phyloP scores from a whole-genome alignment of 2,113 vertebrate genomes.

The Gavia stellata region DNA sequence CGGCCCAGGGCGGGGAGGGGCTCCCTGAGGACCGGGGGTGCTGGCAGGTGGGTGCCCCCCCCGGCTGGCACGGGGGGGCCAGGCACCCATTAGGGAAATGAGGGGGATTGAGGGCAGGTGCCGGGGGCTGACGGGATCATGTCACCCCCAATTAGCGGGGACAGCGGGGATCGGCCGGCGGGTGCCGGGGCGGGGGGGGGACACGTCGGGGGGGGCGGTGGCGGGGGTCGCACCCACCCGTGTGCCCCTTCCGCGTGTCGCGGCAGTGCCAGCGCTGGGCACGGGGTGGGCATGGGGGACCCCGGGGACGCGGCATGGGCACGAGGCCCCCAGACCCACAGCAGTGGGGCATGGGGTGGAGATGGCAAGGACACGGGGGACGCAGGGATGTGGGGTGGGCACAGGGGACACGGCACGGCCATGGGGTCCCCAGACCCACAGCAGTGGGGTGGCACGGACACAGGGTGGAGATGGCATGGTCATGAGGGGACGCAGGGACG shows the following conservation, averaged over 20 bases:
- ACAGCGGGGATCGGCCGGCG: neutral
- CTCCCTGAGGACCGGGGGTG: too few relatives aligned
- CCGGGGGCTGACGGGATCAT: neutral
- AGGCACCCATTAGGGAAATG: neutral
- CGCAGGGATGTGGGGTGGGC: too few relatives aligned
- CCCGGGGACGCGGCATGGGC: neutral
- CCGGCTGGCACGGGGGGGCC: too few relatives aligned
- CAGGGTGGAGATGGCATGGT: neutral
- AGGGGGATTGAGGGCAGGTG: neutral
- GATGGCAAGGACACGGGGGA: too few relatives aligned
- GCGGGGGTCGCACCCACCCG: too few relatives aligned
- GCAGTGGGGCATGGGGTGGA: neutral
- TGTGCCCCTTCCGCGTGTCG: too few relatives aligned
- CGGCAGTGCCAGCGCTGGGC: too few relatives aligned
- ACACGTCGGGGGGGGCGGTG: too few relatives aligned
- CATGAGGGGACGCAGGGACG: neutral
- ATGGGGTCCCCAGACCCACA: neutral
- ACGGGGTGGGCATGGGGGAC: neutral
- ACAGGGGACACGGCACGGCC: too few relatives aligned
- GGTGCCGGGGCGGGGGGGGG: too few relatives aligned
- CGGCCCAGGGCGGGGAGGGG: too few relatives aligned
- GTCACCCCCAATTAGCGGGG: slow-evolving; percentile 19
- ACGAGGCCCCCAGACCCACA: neutral
- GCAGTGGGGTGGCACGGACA: neutral
- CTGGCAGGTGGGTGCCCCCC: neutral